These are phyloP conservation scores for Dorcus hopei DNA, from an alignment of 2,888 invertebrate species.

Conservation along the genomic window DNA sequence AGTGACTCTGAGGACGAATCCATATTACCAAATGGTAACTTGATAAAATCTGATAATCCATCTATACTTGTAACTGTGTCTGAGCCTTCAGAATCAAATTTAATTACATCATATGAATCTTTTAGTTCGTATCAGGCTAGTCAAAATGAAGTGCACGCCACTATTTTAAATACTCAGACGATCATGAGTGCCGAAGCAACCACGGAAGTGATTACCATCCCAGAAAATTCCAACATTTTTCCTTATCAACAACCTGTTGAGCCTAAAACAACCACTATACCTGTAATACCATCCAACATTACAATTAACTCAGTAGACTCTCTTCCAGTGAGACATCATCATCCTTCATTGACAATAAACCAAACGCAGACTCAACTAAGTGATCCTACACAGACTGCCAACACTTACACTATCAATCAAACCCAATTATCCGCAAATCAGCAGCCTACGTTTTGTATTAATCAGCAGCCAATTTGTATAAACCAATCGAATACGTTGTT, in stretches of 20 bases:
- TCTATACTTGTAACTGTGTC: constrained; percentile 18
- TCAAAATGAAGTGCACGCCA: constrained; percentile 44
- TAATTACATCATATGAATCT: constrained; percentile 43
- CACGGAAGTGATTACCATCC: constrained; percentile 34
- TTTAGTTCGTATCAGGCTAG: constrained; percentile 31
- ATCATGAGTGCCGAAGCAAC: constrained; percentile 38
- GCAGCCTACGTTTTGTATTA: constrained; percentile 32
- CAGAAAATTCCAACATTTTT: constrained; percentile 27
- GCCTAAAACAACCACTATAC: constrained; percentile 13
- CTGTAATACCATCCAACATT: constrained; percentile 14
- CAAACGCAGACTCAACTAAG: too few species aligned
- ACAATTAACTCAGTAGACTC: constrained; percentile 7
- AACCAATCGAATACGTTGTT: constrained; percentile 30
- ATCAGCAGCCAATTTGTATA: constrained; percentile 38
- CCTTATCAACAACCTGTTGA: constrained; percentile 22
- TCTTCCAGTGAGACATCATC: background rate
- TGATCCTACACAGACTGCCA: background rate
- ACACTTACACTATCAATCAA: constrained; percentile 6
- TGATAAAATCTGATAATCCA: background rate
- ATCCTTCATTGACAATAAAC: too few species aligned
- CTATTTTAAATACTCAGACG: constrained; percentile 43
- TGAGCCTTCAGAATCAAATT: constrained; percentile 34
- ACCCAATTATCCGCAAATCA: constrained; percentile 12
- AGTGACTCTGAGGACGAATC: constrained; percentile 66
- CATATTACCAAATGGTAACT: background rate